Evolutionary conservation across 2,113 vertebrate species (phyloP).

Genomic region (Pelodiscus sinensis): DNA sequence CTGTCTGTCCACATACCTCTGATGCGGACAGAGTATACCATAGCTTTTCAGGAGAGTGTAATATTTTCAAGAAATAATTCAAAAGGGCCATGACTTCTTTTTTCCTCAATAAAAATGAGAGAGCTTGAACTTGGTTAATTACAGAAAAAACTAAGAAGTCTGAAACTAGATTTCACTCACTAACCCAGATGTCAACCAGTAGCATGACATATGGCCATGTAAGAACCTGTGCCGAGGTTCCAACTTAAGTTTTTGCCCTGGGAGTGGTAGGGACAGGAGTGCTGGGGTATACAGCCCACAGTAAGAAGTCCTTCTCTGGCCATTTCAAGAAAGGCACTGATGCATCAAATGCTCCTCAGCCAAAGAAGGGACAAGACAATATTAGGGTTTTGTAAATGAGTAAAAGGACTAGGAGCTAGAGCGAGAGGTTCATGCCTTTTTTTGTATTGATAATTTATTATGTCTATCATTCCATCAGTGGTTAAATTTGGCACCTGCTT

Average conservation of each 20-base stretch:
- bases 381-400: neutral
- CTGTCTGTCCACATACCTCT: neutral
- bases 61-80: neutral
- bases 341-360: neutral
- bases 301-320: constrained; percentile 18
- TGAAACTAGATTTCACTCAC: neutral
- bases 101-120: neutral
- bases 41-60: neutral
- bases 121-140: neutral
- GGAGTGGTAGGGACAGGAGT: constrained; percentile 22
- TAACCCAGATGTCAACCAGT: neutral
- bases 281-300: constrained; percentile 24
- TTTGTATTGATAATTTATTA: neutral
- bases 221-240: neutral
- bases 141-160: neutral
- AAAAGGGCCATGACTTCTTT: neutral
- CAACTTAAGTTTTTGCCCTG: neutral
- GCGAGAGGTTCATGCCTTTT: neutral
- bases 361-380: constrained; percentile 9
- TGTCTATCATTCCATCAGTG: neutral
- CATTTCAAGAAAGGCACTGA: constrained; percentile 38
- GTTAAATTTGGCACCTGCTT: neutral
- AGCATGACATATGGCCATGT: too few relatives aligned
- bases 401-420: neutral
- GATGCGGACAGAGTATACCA: neutral